These are phyloP conservation scores for Leptothorax acervorum DNA, from an alignment of 2,888 invertebrate genomes.

Conservation along the genomic window DNA sequence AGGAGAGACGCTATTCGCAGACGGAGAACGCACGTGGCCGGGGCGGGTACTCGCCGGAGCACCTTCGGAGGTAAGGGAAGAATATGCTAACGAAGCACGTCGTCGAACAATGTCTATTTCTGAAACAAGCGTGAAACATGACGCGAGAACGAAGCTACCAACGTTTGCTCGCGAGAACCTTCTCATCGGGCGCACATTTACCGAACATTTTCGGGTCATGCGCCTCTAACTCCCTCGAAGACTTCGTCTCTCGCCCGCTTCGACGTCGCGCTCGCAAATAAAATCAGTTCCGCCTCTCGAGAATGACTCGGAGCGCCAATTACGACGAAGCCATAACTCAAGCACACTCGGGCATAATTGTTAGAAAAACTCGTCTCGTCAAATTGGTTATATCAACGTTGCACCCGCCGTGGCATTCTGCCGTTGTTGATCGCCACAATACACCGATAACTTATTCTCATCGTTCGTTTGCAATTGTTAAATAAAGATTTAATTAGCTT, in stretches of 20 bases:
- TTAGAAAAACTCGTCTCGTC: conserved; percentile 27
- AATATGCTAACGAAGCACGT: conserved; percentile 47
- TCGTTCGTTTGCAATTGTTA: not conserved
- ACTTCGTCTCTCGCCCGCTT: conserved; percentile 11
- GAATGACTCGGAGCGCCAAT: conserved; percentile 16
- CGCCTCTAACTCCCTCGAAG: not conserved
- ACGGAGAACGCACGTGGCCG: not conserved
- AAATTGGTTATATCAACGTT: conserved; percentile 24
- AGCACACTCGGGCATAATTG: conserved; percentile 19
- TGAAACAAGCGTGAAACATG: conserved; percentile 47
- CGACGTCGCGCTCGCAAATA: conserved; percentile 41
- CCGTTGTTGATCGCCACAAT: not conserved
- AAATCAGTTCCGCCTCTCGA: conserved; percentile 33
- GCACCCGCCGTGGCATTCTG: not conserved
- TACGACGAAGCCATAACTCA: conserved; percentile 35
- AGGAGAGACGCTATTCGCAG: not conserved
- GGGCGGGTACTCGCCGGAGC: not conserved
- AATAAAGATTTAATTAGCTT: conserved; percentile 41
- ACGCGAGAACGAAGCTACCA: conserved; percentile 28
- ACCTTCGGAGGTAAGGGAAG: conserved; percentile 38
- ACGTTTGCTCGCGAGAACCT: conserved; percentile 10
- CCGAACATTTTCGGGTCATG: conserved; percentile 35
- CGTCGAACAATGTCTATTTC: conserved; percentile 60
- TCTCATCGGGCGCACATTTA: conserved; percentile 32
- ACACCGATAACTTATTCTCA: not conserved